Percentiles rank a stretch among this genome's conserved stretches.
phyloP scores from a whole-genome alignment of 2,888 invertebrate species.

The Pilophorus perplexus region DNA sequence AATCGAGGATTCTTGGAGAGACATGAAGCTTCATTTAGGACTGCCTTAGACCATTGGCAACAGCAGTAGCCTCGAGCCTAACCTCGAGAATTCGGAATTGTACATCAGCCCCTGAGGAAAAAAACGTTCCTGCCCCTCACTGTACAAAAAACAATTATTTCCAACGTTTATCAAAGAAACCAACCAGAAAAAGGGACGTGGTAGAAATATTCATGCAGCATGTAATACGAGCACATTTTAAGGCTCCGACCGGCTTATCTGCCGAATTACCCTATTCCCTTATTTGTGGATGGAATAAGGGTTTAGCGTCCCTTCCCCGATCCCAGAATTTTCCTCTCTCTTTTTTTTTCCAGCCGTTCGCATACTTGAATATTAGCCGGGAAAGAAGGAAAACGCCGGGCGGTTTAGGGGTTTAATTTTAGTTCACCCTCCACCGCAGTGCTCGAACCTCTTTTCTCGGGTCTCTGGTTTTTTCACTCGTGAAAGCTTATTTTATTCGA shows the following conservation, averaged over 20 bases:
- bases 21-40: no score
- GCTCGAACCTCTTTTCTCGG: neutral
- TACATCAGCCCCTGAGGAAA: no score
- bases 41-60: no score
- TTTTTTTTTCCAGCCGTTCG: neutral
- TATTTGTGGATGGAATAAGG: neutral
- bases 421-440: constrained; percentile 11
- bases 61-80: no score
- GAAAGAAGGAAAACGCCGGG: neutral
- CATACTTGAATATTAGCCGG: constrained; percentile 21
- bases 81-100: no score
- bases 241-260: constrained; percentile 10
- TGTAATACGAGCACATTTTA: neutral
- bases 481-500: constrained; percentile 19
- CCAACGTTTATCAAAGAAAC: constrained; percentile 1
- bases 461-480: constrained; percentile 11
- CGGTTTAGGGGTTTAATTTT: constrained; percentile 19
- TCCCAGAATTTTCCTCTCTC: neutral
- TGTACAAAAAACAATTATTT: neutral
- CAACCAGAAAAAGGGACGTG: neutral
- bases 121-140: no score
- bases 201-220: neutral
- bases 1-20: no score
- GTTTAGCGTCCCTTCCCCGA: neutral
- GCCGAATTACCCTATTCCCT: constrained; percentile 8